Conservation (phyloP, 1,140 invertebrate species). For the Forficula auricularia region DNA sequence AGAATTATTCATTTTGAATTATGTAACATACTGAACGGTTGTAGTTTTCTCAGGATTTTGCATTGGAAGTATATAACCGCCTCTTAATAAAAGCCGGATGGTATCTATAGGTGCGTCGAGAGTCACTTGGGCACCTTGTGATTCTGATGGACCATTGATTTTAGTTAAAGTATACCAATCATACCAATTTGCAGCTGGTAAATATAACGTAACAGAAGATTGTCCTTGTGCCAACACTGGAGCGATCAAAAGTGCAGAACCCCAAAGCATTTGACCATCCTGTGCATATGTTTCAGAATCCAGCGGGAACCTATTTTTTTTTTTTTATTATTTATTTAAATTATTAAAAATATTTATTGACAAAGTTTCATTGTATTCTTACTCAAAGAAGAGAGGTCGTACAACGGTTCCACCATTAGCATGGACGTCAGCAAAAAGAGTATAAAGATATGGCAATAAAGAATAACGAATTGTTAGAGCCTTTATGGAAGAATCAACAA, state of each 20-base stretch:
- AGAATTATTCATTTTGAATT: too few species aligned
- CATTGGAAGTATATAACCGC: constrained; percentile 51
- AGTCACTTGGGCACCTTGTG: constrained; percentile 30
- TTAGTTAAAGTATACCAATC: constrained; percentile 35
- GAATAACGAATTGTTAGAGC: constrained; percentile 50
- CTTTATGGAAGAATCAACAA: constrained; percentile 40
- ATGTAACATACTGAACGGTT: constrained; percentile 20
- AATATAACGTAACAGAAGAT: constrained; percentile 36
- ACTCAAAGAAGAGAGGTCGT: constrained; percentile 66
- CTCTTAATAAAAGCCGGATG: constrained; percentile 50
- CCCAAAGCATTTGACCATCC: constrained; percentile 69
- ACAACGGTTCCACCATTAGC: constrained; percentile 49
- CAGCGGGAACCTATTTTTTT: constrained; percentile 37
- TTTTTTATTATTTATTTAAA: constrained; percentile 12
- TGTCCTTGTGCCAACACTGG: constrained; percentile 46
- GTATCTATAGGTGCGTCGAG: constrained; percentile 38
- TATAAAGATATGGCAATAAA: constrained; percentile 67
- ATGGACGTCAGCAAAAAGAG: constrained; percentile 58
- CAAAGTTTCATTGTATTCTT: constrained; percentile 20
- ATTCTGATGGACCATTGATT: constrained; percentile 17
- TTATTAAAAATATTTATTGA: background rate
- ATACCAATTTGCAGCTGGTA: constrained; percentile 59
- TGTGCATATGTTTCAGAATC: constrained; percentile 49
- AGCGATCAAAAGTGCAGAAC: constrained; percentile 49
- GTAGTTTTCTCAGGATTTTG: constrained; percentile 47